These are phyloP conservation scores for Magallana gigas DNA, from an alignment of 1,140 invertebrate species.

Conservation along the genomic window DNA sequence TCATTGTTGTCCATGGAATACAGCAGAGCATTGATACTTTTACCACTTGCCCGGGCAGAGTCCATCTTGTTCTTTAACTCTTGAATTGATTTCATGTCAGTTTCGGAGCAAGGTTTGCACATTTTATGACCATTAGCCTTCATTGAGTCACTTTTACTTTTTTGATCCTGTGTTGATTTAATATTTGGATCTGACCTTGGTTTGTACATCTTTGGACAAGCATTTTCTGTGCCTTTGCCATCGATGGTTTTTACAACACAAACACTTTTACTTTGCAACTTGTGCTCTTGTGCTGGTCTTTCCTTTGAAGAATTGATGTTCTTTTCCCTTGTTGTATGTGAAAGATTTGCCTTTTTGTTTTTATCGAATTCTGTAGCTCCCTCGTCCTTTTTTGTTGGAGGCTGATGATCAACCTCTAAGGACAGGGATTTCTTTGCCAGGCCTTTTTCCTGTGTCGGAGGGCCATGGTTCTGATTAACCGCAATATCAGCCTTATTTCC, in stretches of 20 bases:
- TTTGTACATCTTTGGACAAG: not conserved
- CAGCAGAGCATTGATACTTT: conserved; percentile 24
- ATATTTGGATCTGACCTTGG: not conserved
- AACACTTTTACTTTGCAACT: not conserved
- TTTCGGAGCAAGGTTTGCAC: conserved; percentile 10
- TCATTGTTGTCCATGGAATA: not conserved
- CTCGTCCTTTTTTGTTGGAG: not conserved
- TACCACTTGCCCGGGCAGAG: not conserved
- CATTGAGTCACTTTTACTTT: not conserved
- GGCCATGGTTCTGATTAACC: no score
- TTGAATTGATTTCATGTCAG: conserved; percentile 2
- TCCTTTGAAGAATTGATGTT: not conserved
- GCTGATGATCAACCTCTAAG: not conserved
- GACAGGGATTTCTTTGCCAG: not conserved
- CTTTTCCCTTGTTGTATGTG: not conserved
- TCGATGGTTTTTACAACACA: not conserved
- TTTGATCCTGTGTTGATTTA: not conserved
- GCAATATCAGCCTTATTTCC: no score
- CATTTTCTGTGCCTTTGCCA: not conserved
- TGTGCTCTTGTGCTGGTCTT: not conserved
- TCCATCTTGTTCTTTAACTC: not conserved
- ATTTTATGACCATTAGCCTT: not conserved
- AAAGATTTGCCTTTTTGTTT: not conserved
- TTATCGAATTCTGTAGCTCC: not conserved
- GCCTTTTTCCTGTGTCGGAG: not conserved